These are phyloP conservation scores for Chydorus sphaericus DNA, from an alignment of 2,888 invertebrate species.

Conservation along the genomic window DNA sequence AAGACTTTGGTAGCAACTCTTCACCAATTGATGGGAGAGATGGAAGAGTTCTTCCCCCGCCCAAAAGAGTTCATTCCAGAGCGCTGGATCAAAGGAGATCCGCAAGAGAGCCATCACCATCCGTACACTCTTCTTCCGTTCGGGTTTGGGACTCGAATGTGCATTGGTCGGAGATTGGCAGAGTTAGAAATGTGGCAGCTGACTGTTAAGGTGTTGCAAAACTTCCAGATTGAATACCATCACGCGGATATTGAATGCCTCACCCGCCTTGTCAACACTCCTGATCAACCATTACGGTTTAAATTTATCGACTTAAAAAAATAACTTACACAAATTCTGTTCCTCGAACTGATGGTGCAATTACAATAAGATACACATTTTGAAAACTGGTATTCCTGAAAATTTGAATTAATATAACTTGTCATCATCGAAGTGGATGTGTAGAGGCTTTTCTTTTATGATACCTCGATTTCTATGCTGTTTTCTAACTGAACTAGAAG, in stretches of 20 bases:
- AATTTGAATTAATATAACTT: no score
- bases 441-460: no score
- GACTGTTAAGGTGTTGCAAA: constrained; percentile 47
- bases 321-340: no score
- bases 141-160: constrained; percentile 55
- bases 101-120: constrained; percentile 28
- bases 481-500: no score
- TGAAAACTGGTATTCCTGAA: no score
- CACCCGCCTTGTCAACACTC: constrained; percentile 41
- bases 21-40: constrained; percentile 50
- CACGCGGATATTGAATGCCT: constrained; percentile 45
- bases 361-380: no score
- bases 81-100: constrained; percentile 47
- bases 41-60: constrained; percentile 46
- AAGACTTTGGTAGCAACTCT: constrained; percentile 63
- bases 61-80: constrained; percentile 53
- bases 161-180: constrained; percentile 55
- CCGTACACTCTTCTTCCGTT: constrained; percentile 63
- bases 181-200: constrained; percentile 58
- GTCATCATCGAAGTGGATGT: no score
- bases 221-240: constrained; percentile 48
- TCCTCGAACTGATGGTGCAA: no score
- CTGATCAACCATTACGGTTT: constrained; percentile 44
- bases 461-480: no score
- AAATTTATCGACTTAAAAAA: constrained; percentile 39